These are phyloP conservation scores for Xiphophorus hellerii DNA, from an alignment of 2,113 vertebrate species.

Conservation along the genomic window DNA sequence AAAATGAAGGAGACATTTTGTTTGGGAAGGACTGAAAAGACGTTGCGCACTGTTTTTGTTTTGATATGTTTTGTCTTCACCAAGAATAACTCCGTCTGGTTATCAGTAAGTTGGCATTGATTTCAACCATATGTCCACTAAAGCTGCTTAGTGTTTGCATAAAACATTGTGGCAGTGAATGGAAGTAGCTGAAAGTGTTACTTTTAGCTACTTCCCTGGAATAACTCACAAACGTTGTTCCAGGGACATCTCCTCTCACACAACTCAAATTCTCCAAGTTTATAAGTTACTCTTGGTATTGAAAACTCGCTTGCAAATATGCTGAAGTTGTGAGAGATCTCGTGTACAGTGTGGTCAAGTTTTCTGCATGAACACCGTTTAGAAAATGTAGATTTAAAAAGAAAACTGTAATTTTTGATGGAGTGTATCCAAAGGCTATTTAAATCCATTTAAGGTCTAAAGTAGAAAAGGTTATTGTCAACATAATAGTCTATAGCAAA, in stretches of 20 bases:
- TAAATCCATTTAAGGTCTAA: background rate
- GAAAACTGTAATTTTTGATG: conserved; percentile 20
- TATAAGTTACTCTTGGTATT: conserved; percentile 4
- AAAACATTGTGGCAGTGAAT: background rate
- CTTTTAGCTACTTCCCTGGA: background rate
- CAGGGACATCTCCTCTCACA: background rate
- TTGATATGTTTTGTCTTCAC: background rate
- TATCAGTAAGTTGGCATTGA: background rate
- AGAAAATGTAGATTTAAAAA: conserved; percentile 31
- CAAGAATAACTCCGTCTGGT: conserved; percentile 23
- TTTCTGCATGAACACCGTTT: conserved; percentile 55
- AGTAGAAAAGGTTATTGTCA: background rate
- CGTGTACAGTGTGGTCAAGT: conserved; percentile 54
- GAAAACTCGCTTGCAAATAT: conserved; percentile 24
- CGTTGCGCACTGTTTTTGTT: conserved; percentile 44
- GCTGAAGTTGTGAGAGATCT: conserved; percentile 36
- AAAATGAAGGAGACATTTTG: conserved; percentile 40
- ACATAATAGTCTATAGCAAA: background rate
- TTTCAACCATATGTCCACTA: conserved; percentile 9
- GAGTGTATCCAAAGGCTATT: background rate
- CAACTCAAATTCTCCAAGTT: background rate
- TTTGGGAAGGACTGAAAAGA: conserved; percentile 47
- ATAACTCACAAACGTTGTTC: background rate
- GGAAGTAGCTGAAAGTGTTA: background rate
- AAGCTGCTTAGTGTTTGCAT: background rate